A percentile compares a stretch with the other conserved stretches of the same genome.
Evolutionary conservation across 2,113 vertebrate genomes (phyloP).

Genomic region (Rhabdornis inornatus): DNA sequence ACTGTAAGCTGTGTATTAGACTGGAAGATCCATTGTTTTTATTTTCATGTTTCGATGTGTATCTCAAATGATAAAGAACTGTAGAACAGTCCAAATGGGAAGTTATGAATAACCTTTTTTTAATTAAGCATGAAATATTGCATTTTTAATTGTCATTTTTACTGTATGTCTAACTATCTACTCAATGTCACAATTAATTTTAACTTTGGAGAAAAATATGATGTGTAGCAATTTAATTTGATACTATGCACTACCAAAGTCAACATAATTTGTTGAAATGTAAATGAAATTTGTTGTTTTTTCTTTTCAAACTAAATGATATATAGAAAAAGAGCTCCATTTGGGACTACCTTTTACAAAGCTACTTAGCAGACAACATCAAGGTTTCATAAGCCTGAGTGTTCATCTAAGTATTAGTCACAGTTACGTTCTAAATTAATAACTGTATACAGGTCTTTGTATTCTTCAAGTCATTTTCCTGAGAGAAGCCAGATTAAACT

Average conservation of each 20-base stretch:
- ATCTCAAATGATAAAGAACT: constrained; percentile 49
- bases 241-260: neutral
- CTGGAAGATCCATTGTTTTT: constrained; percentile 39
- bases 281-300: neutral
- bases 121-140: constrained; percentile 68
- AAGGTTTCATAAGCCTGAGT: neutral
- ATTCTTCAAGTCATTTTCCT: neutral
- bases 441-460: neutral
- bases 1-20: constrained; percentile 44
- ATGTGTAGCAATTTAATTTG: neutral
- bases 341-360: neutral
- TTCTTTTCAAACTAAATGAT: neutral
- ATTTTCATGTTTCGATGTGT: constrained; percentile 65
- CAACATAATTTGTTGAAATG: constrained; percentile 10
- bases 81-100: constrained; percentile 38
- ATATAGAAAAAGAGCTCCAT: neutral
- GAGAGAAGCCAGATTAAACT: neutral
- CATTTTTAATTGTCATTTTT: constrained; percentile 64
- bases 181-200: constrained; percentile 59
- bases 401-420: neutral
- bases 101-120: constrained; percentile 60
- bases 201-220: constrained; percentile 51
- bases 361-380: neutral
- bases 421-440: neutral
- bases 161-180: constrained; percentile 56